Base-by-base conservation (phyloP, 1,140 invertebrate species). In the Drosophila novamexicana region DNA sequence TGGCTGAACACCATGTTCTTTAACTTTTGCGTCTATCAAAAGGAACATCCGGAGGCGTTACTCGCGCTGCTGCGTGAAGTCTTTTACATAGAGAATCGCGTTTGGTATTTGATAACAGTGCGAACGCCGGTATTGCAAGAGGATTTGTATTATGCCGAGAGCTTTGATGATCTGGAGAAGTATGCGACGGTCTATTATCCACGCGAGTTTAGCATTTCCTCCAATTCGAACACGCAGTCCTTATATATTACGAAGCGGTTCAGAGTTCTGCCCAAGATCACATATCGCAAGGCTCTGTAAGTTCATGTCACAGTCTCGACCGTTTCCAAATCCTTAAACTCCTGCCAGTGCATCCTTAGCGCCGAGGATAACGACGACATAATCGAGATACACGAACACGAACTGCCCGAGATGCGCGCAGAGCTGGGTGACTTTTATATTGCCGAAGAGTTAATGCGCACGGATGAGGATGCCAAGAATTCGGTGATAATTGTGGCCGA, bases 311-410 rank as follows among this genome's bases (percentile, higher is more conserved):
- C 1, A 18, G 1, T 9, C 18, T 37, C 0, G 7, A 12, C 1
- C 1, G 6, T 40, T 10, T 12, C 4, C 6, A 1, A 14, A 14
- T 47, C 14, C 32, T 9, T 12, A n/a, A 8, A 22, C 1, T 9
- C 12, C 36, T 37, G 7, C 1, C n/a, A 10, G 14, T 58, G 18
- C 14, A 22, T 1, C 7, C 73, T 6, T 44, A 91, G 90, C 1
- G 40, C 90, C 29, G 86, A 89, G 37, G 90, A 91, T 16, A 91
- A 91, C 39, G 90, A 91, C 42, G 86, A 91, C 29, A 75, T 91
- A 9, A 52, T 91, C 1, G 90, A 77, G 6, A 70, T 91, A 5
- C 79, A 89, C 8, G 68, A 69, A 22, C 6, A 12, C 1, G 86
- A 91, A 12, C 44, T 58, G 10, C 90, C 90, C 0, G 73, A 90